Conservation (phyloP, 2,797 vertebrate species). For the Pogonophryne albipinna region DNA sequence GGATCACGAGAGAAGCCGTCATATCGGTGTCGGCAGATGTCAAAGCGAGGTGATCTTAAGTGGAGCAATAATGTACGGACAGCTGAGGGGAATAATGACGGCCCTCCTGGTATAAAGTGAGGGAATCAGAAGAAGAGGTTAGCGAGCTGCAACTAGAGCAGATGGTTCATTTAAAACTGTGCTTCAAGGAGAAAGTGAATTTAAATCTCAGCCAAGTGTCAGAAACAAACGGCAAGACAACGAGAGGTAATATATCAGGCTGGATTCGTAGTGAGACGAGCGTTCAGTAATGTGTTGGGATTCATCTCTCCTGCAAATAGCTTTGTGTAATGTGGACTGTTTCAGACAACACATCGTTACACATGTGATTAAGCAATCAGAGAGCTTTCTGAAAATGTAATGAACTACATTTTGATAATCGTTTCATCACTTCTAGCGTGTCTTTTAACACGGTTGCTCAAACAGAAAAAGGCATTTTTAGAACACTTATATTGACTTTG, state of each 20-base stretch:
- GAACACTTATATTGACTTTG: not conserved
- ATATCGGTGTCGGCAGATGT: conserved; percentile 65
- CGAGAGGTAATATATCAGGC: not conserved
- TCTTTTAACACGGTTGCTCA: not conserved
- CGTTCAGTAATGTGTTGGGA: conserved; percentile 6
- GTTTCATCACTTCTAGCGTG: not conserved
- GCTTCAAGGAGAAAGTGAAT: conserved; percentile 21
- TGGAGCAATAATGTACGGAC: conserved; percentile 39
- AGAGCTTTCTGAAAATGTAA: not conserved
- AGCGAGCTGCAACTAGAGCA: conserved; percentile 40
- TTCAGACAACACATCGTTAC: not conserved
- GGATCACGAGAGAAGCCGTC: conserved; percentile 47
- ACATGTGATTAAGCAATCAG: not conserved
- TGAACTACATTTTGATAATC: not conserved
- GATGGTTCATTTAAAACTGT: conserved; percentile 43
- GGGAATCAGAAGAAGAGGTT: conserved; percentile 39
- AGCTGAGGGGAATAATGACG: conserved; percentile 50
- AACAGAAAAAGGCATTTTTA: not conserved
- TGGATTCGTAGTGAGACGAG: not conserved
- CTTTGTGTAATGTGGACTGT: not conserved
- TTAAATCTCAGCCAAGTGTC: conserved; percentile 52
- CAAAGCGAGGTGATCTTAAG: conserved; percentile 31
- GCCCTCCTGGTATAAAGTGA: conserved; percentile 30
- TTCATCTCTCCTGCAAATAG: not conserved
- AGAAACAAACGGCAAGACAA: conserved; percentile 31